Conservation (phyloP, 2,113 vertebrate species). For the Cromileptes altivelis region DNA sequence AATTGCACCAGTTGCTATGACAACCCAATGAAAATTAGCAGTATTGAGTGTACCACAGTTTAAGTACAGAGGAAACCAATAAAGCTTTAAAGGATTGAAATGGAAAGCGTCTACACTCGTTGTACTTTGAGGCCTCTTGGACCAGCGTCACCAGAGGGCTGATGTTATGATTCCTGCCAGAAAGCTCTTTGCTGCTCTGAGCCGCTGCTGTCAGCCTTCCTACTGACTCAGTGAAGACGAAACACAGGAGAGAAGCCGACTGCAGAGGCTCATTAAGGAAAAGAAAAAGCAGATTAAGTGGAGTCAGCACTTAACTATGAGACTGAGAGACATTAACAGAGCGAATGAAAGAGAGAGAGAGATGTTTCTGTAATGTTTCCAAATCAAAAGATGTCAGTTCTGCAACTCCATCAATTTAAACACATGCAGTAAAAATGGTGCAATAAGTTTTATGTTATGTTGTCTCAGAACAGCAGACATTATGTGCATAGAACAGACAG, state of each 20-base stretch:
- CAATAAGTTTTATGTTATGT: not conserved
- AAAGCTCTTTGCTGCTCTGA: not conserved
- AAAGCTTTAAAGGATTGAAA: not conserved
- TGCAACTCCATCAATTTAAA: not conserved
- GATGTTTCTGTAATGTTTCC: not conserved
- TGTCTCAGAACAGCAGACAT: not conserved
- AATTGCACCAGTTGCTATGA: conserved; percentile 8
- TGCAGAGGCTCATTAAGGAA: conserved; percentile 7
- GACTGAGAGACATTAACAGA: not conserved
- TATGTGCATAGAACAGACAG: not conserved
- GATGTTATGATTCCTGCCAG: not conserved
- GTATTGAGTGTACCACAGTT: not conserved
- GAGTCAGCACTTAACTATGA: conserved; percentile 4
- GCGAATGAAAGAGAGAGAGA: conserved; percentile 7
- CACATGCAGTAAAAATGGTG: not conserved
- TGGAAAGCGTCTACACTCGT: not conserved
- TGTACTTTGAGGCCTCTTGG: not conserved
- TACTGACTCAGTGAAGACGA: conserved; percentile 19
- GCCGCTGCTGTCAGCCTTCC: conserved; percentile 12
- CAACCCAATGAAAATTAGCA: not conserved
- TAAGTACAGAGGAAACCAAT: not conserved
- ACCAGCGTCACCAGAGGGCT: not conserved
- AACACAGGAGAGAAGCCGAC: not conserved
- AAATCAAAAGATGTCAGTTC: not conserved
- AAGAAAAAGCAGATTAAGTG: not conserved